Conservation (phyloP, 2,888 invertebrate genomes). For the Tenthredo amoena region DNA sequence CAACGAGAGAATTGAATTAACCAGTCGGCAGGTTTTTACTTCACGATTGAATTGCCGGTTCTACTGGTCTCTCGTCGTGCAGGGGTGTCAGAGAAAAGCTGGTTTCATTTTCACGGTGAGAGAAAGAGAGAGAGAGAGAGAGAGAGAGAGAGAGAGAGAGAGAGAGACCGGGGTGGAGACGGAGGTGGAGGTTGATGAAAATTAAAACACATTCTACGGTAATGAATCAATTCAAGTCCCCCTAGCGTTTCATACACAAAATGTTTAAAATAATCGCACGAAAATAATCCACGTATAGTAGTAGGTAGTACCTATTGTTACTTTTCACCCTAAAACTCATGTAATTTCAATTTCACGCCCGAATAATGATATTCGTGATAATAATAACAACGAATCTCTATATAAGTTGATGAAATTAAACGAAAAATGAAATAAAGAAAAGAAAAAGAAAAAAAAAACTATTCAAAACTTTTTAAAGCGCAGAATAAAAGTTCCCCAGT, state of each 20-base stretch:
- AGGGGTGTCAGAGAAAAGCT: constrained; percentile 9
- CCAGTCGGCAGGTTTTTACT: constrained; percentile 51
- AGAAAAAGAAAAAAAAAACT: too few species aligned
- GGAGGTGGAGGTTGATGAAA: constrained; percentile 57
- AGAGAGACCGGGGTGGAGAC: not conserved
- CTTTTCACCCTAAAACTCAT: not conserved
- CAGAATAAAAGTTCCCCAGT: constrained; percentile 32
- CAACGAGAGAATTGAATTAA: constrained; percentile 54
- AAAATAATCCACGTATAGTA: too few species aligned
- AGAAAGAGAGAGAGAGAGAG: not conserved
- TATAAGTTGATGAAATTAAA: not conserved
- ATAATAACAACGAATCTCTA: not conserved
- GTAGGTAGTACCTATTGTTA: not conserved
- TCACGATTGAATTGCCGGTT: constrained; percentile 61
- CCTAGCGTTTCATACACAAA: not conserved
- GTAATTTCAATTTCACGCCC: not conserved
- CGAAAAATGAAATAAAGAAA: not conserved
- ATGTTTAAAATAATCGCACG: not conserved
- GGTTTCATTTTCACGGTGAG: constrained; percentile 17
- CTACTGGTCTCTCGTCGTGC: not conserved
- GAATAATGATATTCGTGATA: too few species aligned
- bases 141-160: too few species aligned
- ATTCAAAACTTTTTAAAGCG: not conserved
- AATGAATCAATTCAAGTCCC: constrained; percentile 65
- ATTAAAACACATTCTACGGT: constrained; percentile 66